These are phyloP conservation scores for Eurytoma adleriae DNA, from an alignment of 2,888 invertebrate genomes.

Conservation along the genomic window DNA sequence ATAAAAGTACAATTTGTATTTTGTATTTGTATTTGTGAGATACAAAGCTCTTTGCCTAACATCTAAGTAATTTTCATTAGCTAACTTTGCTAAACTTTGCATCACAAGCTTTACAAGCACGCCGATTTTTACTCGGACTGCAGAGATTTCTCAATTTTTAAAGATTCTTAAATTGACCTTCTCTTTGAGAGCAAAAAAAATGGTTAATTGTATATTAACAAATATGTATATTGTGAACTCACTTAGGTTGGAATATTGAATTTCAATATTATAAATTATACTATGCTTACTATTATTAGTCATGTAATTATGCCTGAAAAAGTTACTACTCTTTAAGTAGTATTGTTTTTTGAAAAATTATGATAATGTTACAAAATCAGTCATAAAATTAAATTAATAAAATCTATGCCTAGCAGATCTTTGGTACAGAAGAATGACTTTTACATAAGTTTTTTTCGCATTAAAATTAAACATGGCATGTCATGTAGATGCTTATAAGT, in stretches of 20 bases:
- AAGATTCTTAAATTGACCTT: constrained; percentile 32
- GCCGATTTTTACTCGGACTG: constrained; percentile 43
- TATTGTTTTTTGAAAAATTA: constrained; percentile 4
- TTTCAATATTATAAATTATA: neutral
- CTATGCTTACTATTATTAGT: neutral
- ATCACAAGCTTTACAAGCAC: constrained; percentile 62
- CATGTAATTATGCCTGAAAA: neutral
- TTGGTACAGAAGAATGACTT: constrained; percentile 44
- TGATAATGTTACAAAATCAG: neutral
- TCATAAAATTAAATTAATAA: constrained; percentile 10
- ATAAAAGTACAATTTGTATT: constrained; percentile 55
- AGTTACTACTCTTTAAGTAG: neutral
- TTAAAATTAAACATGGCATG: constrained; percentile 44
- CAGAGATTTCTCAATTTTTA: constrained; percentile 3
- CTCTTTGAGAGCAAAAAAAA: neutral
- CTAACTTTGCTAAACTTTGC: constrained; percentile 57
- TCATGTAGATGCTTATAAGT: constrained; percentile 35
- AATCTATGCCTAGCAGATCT: constrained; percentile 43
- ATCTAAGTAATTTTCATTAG: constrained; percentile 49
- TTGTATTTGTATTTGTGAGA: constrained; percentile 44
- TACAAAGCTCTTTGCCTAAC: constrained; percentile 36
- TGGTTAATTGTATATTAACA: neutral
- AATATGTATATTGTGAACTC: neutral
- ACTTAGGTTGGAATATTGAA: neutral
- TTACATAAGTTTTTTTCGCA: neutral